Base-by-base conservation (phyloP, 2,797 vertebrate genomes). In the Loris lydekkerianus region DNA sequence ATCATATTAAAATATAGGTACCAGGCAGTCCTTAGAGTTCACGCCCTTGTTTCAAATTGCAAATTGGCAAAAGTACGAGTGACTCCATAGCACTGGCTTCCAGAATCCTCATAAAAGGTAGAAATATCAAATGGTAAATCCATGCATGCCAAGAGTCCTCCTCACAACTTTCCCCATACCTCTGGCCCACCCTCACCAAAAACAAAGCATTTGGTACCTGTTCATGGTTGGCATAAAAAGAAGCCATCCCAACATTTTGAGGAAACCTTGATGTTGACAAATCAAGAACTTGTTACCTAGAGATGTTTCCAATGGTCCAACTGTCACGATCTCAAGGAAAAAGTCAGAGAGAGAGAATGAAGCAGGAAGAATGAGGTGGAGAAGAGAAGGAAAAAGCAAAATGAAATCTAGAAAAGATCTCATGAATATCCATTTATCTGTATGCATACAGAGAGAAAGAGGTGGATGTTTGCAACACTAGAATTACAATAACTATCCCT, bases 151-250 rank as follows among this genome's bases (percentile, higher is more conserved):
- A 46, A 49, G 29, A 49, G 11, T 60, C 27, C 2, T 89, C 49
- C n/a, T 72, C 37, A 11, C 56, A 27, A 84, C 56, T 87, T 40
- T 40, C 46, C 91, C 46, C 11, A 76, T 25, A 77, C 21, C n/a
- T 63, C 15, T 7, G 14, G 27, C 13, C 80, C 70, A 69, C 9
- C 3, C 11, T 15, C 17, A 60, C 29, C 29, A 65, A 88, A 95
- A 96, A 73, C n/a, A 94, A 84, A 75, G 4, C 15, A 82, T 92
- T 95, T 95, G 96, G 8, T 89, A 63, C 37, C 95, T 95, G 53
- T 1, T 95, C 14, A 58, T 61, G 72, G 58, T 91, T 81, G 40
- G 31, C 94, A 75, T 97, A 91, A 98, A 37, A 91, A 94, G 0
- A 0, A 61, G 31, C 73, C 49, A 31, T 84, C 7, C 61, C 63